Evolutionary conservation across 1,140 invertebrate species (phyloP), one percentile per base, ranked within the genome.

Genomic region (Episyrphus balteatus): DNA sequence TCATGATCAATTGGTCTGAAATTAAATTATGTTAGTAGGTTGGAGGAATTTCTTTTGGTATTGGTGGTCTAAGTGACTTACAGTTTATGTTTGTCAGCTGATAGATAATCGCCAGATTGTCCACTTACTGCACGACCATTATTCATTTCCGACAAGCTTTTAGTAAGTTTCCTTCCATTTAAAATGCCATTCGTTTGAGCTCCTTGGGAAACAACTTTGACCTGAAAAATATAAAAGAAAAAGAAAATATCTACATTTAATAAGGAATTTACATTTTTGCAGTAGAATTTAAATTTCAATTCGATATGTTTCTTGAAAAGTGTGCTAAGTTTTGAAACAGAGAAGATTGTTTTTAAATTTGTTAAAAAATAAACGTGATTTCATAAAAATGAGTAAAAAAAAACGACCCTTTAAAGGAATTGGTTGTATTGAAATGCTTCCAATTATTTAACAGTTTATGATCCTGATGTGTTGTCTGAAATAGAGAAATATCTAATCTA

Each of bases 121-220:
- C 55, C n/a, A 49, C 34, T 2, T 61, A 56, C 26, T 41, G 13
- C 21, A 49, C 54, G 55, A 46, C 70, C 57, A 41, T 58, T 55
- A 44, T 61, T 61, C 18, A 84, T 84, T 70, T 90, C 86, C 1
- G 86, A 90, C 55, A 83, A 84, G 52, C 86, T 89, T 68, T 90
- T 91, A 13, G 82, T 83, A 41, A 90, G 69, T 68, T 83, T 84
- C 50, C 86, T 71, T 14, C 79, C 77, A 54, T 77, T 73, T 19
- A 80, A 70, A 17, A 82, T 71, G 1, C 87, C 86, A 69, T 90
- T 90, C 1, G 88, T 91, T 69, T 90, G 88, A 8, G 88, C 87
- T 17, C 86, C 87, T 63, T 90, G 87, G 3, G 87, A 89, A 17
- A 90, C 85, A 80, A 90, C 88, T 64, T 84, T 85, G 34, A 88